phyloP scores from a whole-genome alignment of 2,888 invertebrate genomes.

The Hipparchia sbordonii region DNA sequence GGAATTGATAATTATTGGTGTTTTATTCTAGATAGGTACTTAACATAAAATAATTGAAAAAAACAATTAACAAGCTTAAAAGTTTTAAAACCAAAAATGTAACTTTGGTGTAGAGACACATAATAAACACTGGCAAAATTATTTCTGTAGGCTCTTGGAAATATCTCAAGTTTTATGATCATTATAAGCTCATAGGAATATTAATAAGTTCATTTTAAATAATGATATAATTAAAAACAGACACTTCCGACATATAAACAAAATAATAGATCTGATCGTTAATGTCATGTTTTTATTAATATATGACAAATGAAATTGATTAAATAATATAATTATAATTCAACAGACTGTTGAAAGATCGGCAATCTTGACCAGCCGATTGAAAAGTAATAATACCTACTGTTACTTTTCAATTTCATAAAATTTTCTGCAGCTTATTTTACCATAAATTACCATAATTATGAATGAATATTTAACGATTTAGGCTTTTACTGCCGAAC shows the following conservation, averaged over 20 bases:
- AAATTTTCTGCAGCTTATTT: too few species aligned
- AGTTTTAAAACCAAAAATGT: not conserved
- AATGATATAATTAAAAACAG: conserved; percentile 22
- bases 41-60: too few species aligned
- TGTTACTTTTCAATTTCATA: too few species aligned
- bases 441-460: too few species aligned
- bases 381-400: too few species aligned
- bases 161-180: conserved; percentile 15
- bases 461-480: too few species aligned
- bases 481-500: too few species aligned
- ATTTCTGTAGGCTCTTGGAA: conserved; percentile 7
- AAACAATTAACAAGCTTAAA: too few species aligned
- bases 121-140: not conserved
- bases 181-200: conserved; percentile 4
- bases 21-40: too few species aligned
- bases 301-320: not conserved
- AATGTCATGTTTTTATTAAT: conserved; percentile 22
- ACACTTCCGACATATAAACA: conserved; percentile 29
- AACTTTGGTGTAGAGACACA: not conserved
- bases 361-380: not conserved
- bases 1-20: too few species aligned
- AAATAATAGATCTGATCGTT: conserved; percentile 26
- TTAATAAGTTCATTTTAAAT: conserved; percentile 12
- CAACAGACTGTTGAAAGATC: not conserved
- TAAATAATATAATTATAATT: not conserved